Evolutionary conservation across 2,113 vertebrate genomes (phyloP), one percentile per base, ranked within the genome.

Genomic region (Caloenas nicobarica): DNA sequence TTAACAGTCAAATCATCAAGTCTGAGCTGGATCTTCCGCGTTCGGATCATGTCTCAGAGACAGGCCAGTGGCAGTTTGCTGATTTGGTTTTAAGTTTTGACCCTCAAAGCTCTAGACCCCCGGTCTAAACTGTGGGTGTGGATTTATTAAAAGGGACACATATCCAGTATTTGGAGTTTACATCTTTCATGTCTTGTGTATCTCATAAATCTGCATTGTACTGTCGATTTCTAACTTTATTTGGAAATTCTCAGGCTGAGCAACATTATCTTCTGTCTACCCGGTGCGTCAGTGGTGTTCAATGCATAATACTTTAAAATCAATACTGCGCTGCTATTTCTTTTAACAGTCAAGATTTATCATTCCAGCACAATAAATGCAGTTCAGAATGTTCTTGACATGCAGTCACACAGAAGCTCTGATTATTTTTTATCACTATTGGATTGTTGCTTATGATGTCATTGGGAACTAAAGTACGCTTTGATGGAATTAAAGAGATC

Each of bases 1-100:
- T 10, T 50, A 22, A 33, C 68, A 79, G 23, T 36, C 44, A 10
- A 3, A 19, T 42, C 1, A 1, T 33, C 26, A 33, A 51, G 42
- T 56, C 26, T 4, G 14, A 77, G 34, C 29, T 38, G 46, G 7
- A 33, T 36, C 65, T 81, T 56, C n/a, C 44, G 54, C 15, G 17
- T 80, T 36, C 10, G 1, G 10, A 0, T 77, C 10, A 0, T 7
- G 5, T 23, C 42, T 70, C 23, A 7, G 33, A 46, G 51, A 14
- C 40, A 73, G 62, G 44, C 3, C 40, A 6, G 21, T 7, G 9
- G 15, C 12, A 46, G 28, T 11, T n/a, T n/a, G 44, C 28, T 33
- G 18, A 25, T 5, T 7, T 17, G 38, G 12, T 13, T 69, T 81
- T 31, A 42, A 13, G 38, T 51, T 85, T 76, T 62, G n/a, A 51